Evolutionary conservation across 2,888 invertebrate species (phyloP).

Genomic region (Ochlodes sylvanus): DNA sequence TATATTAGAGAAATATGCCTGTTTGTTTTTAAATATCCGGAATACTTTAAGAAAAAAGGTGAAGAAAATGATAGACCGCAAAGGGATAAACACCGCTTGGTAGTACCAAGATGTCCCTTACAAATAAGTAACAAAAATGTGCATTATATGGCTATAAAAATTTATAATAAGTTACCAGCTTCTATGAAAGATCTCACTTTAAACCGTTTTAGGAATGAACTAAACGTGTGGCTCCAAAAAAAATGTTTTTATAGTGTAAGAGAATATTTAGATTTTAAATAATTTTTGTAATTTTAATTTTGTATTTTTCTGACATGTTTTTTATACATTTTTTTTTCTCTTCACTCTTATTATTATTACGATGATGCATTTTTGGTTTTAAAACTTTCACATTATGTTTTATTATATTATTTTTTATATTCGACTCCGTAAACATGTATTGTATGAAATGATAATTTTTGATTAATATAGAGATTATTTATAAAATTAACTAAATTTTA

Average conservation of each 20-base stretch:
- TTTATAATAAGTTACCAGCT: background rate
- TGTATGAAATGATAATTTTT: too few species aligned
- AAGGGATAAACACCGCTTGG: background rate
- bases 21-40: constrained; percentile 17
- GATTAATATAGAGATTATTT: too few species aligned
- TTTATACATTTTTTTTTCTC: too few species aligned
- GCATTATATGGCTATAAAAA: background rate
- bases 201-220: background rate
- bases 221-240: background rate
- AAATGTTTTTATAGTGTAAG: background rate
- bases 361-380: too few species aligned
- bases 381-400: too few species aligned
- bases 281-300: too few species aligned
- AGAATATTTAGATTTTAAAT: background rate
- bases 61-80: background rate
- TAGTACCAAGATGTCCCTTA: background rate
- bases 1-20: constrained; percentile 11
- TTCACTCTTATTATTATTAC: too few species aligned
- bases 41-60: background rate
- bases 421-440: too few species aligned
- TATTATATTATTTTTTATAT: too few species aligned
- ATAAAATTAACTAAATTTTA: too few species aligned
- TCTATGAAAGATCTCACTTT: background rate
- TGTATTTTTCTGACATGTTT: too few species aligned
- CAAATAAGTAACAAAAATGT: background rate